These are phyloP conservation scores for Baronia brevicornis DNA, from an alignment of 2,888 invertebrate genomes.

Conservation along the genomic window DNA sequence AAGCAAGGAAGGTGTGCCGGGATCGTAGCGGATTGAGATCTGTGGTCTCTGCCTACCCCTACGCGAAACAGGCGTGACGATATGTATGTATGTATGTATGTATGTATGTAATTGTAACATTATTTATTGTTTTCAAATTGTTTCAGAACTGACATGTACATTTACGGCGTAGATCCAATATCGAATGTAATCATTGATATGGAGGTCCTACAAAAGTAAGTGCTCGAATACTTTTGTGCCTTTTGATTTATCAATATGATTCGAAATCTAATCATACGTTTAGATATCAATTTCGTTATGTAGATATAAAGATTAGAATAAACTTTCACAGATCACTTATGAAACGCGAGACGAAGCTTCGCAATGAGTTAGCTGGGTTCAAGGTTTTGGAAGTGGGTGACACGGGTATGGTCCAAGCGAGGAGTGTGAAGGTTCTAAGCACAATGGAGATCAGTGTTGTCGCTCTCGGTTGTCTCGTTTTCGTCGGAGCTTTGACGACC, in stretches of 20 bases:
- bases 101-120: too few relatives aligned
- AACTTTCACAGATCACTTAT: conserved; percentile 74
- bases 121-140: conserved; percentile 12
- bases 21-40: too few relatives aligned
- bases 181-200: conserved; percentile 88
- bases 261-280: too few relatives aligned
- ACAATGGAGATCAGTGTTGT: conserved; percentile 88
- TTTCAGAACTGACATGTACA: conserved; percentile 88
- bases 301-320: too few relatives aligned
- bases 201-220: conserved; percentile 85
- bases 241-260: too few relatives aligned
- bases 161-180: conserved; percentile 89
- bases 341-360: conserved; percentile 75
- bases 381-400: conserved; percentile 80
- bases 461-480: conserved; percentile 86
- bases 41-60: too few relatives aligned
- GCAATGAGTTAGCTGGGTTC: conserved; percentile 79
- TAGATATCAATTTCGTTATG: too few relatives aligned
- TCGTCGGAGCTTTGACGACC: conserved; percentile 86
- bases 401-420: conserved; percentile 50
- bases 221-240: too few relatives aligned
- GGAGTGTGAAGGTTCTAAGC: conserved; percentile 63
- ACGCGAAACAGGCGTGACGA: too few relatives aligned
- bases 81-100: too few relatives aligned
- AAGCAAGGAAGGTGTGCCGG: too few relatives aligned